Evolutionary conservation across 2,888 invertebrate species (phyloP).

Genomic region (Acanthosepion esculentum): DNA sequence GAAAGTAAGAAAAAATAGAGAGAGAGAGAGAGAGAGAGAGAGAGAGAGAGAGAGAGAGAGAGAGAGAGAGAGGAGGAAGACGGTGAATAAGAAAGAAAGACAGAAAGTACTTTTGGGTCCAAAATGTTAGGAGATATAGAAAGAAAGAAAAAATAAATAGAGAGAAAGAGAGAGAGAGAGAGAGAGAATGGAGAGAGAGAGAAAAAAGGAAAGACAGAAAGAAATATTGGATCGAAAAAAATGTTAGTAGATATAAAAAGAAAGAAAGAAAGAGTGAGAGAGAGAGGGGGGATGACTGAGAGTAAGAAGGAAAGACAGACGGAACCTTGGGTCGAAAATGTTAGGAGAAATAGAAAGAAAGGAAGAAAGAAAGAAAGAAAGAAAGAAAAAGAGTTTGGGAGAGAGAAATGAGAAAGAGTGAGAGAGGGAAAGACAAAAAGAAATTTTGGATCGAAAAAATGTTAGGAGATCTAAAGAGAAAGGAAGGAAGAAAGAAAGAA

Average conservation of each 20-base stretch:
- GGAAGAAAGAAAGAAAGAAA: not conserved
- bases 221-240: too few relatives aligned
- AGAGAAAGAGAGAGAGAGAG: not conserved
- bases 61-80: not conserved
- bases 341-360: not conserved
- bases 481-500: not conserved
- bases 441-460: not conserved
- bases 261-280: not conserved
- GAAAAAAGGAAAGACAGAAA: rapidly evolving
- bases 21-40: too few relatives aligned
- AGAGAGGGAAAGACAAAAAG: not conserved
- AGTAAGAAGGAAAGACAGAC: not conserved
- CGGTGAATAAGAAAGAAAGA: too few relatives aligned
- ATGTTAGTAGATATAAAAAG: not conserved
- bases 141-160: not conserved
- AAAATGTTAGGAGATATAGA: not conserved
- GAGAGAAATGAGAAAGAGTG: not conserved
- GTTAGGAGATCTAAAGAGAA: not conserved
- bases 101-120: too few relatives aligned
- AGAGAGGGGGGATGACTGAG: not conserved
- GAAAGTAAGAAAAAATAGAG: too few relatives aligned
- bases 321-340: not conserved
- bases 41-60: not conserved
- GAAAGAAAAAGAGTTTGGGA: not conserved
- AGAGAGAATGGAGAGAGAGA: not conserved